phyloP scores from a whole-genome alignment of 2,113 vertebrate species.

The Pelecanus crispus region DNA sequence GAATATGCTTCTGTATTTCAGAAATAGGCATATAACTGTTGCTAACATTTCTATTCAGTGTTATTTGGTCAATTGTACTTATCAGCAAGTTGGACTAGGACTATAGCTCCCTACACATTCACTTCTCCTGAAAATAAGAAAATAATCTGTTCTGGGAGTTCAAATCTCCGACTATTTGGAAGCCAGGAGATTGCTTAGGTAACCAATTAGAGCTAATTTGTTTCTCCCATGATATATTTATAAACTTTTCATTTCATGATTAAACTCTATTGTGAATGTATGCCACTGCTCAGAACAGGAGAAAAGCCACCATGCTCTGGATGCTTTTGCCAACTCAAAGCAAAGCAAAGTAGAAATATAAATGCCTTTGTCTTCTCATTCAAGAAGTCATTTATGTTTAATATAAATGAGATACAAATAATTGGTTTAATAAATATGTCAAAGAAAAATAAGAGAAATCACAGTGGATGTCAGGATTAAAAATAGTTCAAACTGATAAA shows the following conservation, averaged over 20 bases:
- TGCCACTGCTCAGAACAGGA: not conserved
- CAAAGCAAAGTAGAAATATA: not conserved
- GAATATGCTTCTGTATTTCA: not conserved
- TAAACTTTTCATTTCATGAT: conserved; percentile 4
- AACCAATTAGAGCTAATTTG: not conserved
- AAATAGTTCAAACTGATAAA: not conserved
- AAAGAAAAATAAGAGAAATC: not conserved
- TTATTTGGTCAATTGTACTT: not conserved
- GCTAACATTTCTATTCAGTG: not conserved
- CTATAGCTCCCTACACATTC: not conserved
- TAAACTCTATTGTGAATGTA: not conserved
- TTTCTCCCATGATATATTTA: conserved; percentile 1
- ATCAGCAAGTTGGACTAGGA: not conserved
- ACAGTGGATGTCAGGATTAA: not conserved
- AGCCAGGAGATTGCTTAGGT: not conserved
- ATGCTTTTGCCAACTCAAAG: not conserved
- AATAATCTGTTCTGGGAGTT: not conserved
- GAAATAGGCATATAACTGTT: not conserved
- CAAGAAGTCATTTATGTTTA: not conserved
- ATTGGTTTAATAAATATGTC: not conserved
- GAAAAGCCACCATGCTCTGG: not conserved
- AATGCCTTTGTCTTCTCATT: not conserved
- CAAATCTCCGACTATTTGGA: not conserved
- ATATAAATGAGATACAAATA: not conserved
- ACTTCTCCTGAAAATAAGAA: conserved; percentile 25